phyloP scores from a whole-genome alignment of 2,797 vertebrate genomes.

The Agapornis canus region DNA sequence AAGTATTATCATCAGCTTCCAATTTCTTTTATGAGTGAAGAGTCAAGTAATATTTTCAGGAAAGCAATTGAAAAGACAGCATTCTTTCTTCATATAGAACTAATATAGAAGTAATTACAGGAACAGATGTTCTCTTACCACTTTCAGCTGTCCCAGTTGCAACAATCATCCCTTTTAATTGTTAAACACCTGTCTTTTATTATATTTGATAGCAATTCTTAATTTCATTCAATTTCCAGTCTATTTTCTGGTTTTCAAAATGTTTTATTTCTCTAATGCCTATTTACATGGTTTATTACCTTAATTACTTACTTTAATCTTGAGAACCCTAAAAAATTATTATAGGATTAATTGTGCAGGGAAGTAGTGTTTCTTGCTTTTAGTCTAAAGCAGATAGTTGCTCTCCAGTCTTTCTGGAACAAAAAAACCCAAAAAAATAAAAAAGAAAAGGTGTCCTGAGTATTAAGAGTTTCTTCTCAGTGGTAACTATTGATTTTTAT shows the following conservation, averaged over 20 bases:
- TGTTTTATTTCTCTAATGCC: slow-evolving; percentile 50
- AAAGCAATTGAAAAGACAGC: slow-evolving; percentile 24
- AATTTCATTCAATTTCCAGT: slow-evolving; percentile 47
- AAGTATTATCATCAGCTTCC: slow-evolving; percentile 3
- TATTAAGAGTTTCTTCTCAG: slow-evolving; percentile 35
- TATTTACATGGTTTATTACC: slow-evolving; percentile 60
- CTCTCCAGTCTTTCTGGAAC: slow-evolving; percentile 40
- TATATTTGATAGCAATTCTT: slow-evolving; percentile 52
- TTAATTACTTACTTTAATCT: slow-evolving; percentile 66
- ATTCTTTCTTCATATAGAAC: slow-evolving; percentile 26
- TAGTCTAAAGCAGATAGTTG: slow-evolving; percentile 17
- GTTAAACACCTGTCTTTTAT: slow-evolving; percentile 71
- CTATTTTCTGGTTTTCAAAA: slow-evolving; percentile 21
- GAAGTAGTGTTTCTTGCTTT: slow-evolving; percentile 44
- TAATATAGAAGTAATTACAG: slow-evolving; percentile 20
- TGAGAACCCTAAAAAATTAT: slow-evolving; percentile 55
- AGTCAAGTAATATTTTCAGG: slow-evolving; percentile 4
- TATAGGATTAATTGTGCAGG: slow-evolving; percentile 61
- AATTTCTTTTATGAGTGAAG: neutral
- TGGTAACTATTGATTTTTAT: slow-evolving; percentile 23
- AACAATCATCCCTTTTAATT: slow-evolving; percentile 52
- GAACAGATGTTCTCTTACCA: slow-evolving; percentile 58
- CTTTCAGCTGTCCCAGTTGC: slow-evolving; percentile 49
- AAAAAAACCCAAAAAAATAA: neutral
- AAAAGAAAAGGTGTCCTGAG: neutral